Conservation (phyloP, 2,888 invertebrate genomes). For the Spilarctia lutea region DNA sequence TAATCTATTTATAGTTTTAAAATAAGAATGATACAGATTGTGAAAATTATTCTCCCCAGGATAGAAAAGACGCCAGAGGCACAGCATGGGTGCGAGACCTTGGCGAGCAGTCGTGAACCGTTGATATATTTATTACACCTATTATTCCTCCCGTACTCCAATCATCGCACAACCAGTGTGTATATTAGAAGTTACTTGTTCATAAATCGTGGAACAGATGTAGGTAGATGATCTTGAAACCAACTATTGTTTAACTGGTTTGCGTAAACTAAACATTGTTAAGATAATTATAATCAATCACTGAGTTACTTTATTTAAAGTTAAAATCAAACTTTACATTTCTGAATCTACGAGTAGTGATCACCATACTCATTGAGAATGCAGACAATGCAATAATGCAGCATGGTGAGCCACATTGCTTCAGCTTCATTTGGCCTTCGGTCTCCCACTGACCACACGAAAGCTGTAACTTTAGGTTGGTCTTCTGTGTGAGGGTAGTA, state of each 20-base stretch:
- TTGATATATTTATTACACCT: slow-evolving; percentile 37
- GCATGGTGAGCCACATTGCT: no score
- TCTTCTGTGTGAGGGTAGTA: no score
- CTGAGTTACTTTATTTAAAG: not conserved
- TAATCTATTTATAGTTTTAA: not conserved
- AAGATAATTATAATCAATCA: not conserved
- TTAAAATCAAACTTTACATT: not conserved
- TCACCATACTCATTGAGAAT: no score
- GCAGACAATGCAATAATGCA: no score
- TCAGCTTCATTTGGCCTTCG: no score
- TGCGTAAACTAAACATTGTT: not conserved
- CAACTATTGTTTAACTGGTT: not conserved
- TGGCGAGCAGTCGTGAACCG: slow-evolving; percentile 16
- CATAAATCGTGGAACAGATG: slow-evolving; percentile 22
- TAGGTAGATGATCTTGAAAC: slow-evolving; percentile 12
- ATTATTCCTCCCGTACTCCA: slow-evolving; percentile 29
- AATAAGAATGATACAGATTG: not conserved
- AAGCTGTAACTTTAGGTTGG: no score
- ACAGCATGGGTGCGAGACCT: slow-evolving; percentile 24
- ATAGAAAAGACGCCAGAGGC: slow-evolving; percentile 15
- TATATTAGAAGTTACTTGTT: slow-evolving; percentile 14
- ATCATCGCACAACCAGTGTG: slow-evolving; percentile 12
- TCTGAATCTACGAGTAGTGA: no score
- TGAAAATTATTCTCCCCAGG: not conserved
- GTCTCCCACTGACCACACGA: no score